A percentile compares a stretch with the other conserved stretches of the same genome.
Evolutionary conservation across 64 coral and sea anemone species (phyloP).

Genomic region (Pocillopora damicornis): DNA sequence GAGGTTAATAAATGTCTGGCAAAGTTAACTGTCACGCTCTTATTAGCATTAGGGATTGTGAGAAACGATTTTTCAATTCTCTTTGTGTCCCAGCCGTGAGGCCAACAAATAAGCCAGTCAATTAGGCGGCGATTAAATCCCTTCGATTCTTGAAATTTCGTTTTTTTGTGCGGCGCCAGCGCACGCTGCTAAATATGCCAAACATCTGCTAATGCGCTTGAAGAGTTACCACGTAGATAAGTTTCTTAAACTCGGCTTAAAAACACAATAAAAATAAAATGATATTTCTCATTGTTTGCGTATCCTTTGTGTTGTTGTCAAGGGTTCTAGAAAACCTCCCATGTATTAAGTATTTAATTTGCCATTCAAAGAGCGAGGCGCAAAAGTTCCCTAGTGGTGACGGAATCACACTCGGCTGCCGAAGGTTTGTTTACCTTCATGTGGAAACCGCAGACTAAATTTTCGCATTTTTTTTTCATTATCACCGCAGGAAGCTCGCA

Average conservation of each 20-base stretch:
- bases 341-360: conserved; percentile 26
- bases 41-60: conserved; percentile 13
- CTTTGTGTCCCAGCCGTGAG: conserved; percentile 18
- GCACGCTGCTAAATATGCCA: conserved; percentile 18
- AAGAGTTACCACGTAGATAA: conserved; percentile 13
- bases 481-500: background rate
- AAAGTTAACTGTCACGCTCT: conserved; percentile 43
- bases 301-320: background rate
- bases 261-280: conserved; percentile 43
- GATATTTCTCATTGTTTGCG: conserved; percentile 37
- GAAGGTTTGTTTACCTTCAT: conserved; percentile 8
- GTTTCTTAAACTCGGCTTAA: conserved; percentile 16
- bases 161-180: conserved; percentile 16
- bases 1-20: conserved; percentile 26
- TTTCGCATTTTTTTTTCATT: conserved; percentile 35
- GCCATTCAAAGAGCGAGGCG: background rate
- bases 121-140: conserved; percentile 39
- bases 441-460: conserved; percentile 3
- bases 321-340: conserved; percentile 1
- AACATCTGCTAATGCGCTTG: conserved; percentile 35
- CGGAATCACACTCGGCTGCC: conserved; percentile 15
- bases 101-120: conserved; percentile 20
- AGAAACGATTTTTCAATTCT: conserved; percentile 3
- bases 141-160: conserved; percentile 22
- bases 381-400: conserved; percentile 11